Base-by-base conservation (phyloP, 2,113 vertebrate genomes). In the Aphyosemion australe region DNA sequence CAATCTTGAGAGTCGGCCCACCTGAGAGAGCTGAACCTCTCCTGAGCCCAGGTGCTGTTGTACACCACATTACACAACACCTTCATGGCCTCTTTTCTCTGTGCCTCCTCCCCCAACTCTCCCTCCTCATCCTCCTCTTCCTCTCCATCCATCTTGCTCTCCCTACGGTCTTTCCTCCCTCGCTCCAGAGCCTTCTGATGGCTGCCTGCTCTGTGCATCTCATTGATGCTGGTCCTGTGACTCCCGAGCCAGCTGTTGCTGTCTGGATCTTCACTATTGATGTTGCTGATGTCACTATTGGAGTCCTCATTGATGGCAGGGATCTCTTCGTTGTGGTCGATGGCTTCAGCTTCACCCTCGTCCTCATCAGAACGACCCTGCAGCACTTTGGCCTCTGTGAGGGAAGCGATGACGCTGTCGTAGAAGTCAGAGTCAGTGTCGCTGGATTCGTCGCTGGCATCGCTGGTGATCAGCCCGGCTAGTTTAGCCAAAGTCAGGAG, bases 11-110 rank as follows among this genome's bases (percentile, higher is more conserved):
- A 31, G 31, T 12, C 52, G 52, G 8, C 84, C 60, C 72, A 91
- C 91, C 86, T 87, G 77, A 89, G 87, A 48, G 59, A 53, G 10
- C 89, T 88, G 76, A 90, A 91, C 73, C 89, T 85, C 72, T 92
- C 89, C 79, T 92, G 90, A 2, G 89, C 91, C 89, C 89, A 91
- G 61, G 70, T 74, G 72, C 88, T 91, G 82, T 93, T 92, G 83
- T 92, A 92, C 11, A 93, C 82, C 64, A 92, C 73, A 9, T 92
- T 93, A 57, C 89, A 93, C 63, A 91, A 50, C 63, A 91, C 87
- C 67, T 92, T 92, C 86, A 93, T 80, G 14, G 90, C 90, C 69
- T 92, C 90, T 52, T 90, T 91, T 19, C 87, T 88, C 68, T 72
- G 68, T 0, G 52, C 47, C 50, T 89, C 86, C 21, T 86, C 86